Evolutionary conservation across 2,113 vertebrate species (phyloP), one percentile per base, ranked within the genome.

Genomic region (Nothocercus julius): DNA sequence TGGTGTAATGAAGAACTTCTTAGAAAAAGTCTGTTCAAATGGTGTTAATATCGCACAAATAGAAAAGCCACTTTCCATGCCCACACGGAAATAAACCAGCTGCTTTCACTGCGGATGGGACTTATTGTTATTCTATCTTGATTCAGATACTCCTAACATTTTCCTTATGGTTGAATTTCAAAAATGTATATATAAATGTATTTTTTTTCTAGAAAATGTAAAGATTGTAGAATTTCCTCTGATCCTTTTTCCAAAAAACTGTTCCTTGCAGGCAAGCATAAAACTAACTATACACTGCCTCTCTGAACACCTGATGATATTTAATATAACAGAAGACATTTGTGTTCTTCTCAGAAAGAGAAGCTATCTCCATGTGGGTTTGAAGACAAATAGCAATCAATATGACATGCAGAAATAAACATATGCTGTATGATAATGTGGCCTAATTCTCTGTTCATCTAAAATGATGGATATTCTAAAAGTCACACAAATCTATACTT

Each of bases 301-400:
- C 19, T 45, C n/a, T 75, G 81, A 42, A 66, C 44, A 85, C 64
- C 62, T 90, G 80, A 69, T 76, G 53, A 42, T 88, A 91, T 91
- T 89, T 79, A 87, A 79, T 82, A 62, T 61, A 88, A 61, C 2
- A 47, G 27, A 84, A 94, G 87, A 91, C 20, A 32, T 91, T 93
- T 94, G 13, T 83, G 42, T 62, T 90, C 56, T 78, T 56, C 44
- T 91, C 38, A 44, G 54, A 88, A 78, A 88, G 64, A 92, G 7
- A 75, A 95, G 5, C 19, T 20, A 73, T 88, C 53, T 94, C 87
- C 59, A 77, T 80, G 89, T 86, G 82, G 79, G 34, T 19, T 87
- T 83, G 85, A 93, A 96, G 76, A 91, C 74, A 93, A 93, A 87
- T 91, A 89, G 83, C 73, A 94, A 72, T 95, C 91, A 92, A 74